Evolutionary conservation across 2,113 vertebrate species (phyloP).

Genomic region (Romanogobio albipinnatus): DNA sequence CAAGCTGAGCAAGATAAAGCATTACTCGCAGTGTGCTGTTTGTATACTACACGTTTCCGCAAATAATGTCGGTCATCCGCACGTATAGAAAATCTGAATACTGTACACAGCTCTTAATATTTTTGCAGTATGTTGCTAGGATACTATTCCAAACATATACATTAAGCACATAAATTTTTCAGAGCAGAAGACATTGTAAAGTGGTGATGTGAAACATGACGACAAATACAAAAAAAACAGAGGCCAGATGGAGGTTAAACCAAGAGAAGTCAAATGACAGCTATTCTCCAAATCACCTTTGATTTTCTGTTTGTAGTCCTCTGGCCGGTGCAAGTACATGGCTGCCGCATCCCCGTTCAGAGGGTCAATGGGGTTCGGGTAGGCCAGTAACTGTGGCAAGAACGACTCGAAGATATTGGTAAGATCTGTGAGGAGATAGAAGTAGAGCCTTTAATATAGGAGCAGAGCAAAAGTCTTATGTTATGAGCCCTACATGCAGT

Average conservation of each 20-base stretch:
- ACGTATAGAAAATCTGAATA: neutral
- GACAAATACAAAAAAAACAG: neutral
- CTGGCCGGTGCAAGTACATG: constrained; percentile 98
- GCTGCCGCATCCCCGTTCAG: constrained; percentile 97
- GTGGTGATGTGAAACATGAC: constrained; percentile 5
- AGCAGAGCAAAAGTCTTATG: neutral
- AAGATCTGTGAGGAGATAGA: constrained; percentile 73
- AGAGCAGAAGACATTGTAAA: neutral
- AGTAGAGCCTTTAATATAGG: neutral
- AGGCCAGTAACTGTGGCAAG: constrained; percentile 97
- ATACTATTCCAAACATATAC: neutral
- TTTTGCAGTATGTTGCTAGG: neutral
- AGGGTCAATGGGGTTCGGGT: constrained; percentile 97
- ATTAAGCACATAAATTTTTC: neutral
- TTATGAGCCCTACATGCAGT: neutral
- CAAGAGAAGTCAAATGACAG: neutral
- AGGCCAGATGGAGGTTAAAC: constrained; percentile 9
- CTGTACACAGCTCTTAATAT: neutral
- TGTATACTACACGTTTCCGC: too few relatives aligned
- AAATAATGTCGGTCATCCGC: too few relatives aligned
- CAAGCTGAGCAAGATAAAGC: neutral
- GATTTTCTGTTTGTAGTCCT: constrained; percentile 99
- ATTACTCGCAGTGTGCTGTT: too few relatives aligned
- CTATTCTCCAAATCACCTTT: constrained; percentile 81
- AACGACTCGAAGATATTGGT: constrained; percentile 99